Conservation (phyloP, 2,797 vertebrate species). For the Galaxias olidus region DNA sequence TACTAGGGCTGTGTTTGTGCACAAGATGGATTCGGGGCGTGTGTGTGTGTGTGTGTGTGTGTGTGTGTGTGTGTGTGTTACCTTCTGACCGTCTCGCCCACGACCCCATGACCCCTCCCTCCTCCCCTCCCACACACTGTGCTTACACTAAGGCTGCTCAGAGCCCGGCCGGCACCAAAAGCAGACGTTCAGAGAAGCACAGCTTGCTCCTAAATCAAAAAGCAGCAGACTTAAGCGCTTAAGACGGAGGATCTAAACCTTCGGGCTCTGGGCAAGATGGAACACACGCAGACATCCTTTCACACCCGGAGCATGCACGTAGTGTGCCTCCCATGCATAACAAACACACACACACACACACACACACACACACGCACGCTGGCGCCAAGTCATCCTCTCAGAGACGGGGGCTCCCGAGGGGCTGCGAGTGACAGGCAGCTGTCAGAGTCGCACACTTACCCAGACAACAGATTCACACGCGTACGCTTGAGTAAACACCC, state of each 20-base stretch:
- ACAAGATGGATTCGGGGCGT: slow-evolving; percentile 15
- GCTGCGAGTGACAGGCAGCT: slow-evolving; percentile 70
- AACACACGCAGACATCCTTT: slow-evolving; percentile 1
- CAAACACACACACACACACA: slow-evolving; percentile 29
- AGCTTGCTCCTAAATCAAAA: slow-evolving; percentile 26
- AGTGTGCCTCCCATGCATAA: slow-evolving; percentile 24
- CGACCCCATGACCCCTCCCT: too few relatives aligned
- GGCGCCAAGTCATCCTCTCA: slow-evolving; percentile 15
- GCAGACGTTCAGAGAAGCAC: slow-evolving; percentile 14
- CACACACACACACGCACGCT: slow-evolving; percentile 16
- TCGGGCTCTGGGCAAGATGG: slow-evolving; percentile 5
- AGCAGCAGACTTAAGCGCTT: slow-evolving; percentile 46
- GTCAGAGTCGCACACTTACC: slow-evolving; percentile 61
- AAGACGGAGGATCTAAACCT: slow-evolving; percentile 37
- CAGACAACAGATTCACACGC: slow-evolving; percentile 54
- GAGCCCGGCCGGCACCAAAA: slow-evolving; percentile 16
- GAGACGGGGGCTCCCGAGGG: slow-evolving; percentile 52
- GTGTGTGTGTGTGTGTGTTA: neutral
- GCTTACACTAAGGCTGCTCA: slow-evolving; percentile 36
- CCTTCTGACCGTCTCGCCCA: neutral
- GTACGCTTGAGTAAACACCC: slow-evolving; percentile 49
- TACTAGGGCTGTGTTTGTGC: neutral
- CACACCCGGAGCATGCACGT: slow-evolving; percentile 5
- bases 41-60: slow-evolving; percentile 1
- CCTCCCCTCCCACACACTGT: slow-evolving; percentile 5